Conservation (phyloP, 2,113 vertebrate genomes). For the Psophia crepitans region DNA sequence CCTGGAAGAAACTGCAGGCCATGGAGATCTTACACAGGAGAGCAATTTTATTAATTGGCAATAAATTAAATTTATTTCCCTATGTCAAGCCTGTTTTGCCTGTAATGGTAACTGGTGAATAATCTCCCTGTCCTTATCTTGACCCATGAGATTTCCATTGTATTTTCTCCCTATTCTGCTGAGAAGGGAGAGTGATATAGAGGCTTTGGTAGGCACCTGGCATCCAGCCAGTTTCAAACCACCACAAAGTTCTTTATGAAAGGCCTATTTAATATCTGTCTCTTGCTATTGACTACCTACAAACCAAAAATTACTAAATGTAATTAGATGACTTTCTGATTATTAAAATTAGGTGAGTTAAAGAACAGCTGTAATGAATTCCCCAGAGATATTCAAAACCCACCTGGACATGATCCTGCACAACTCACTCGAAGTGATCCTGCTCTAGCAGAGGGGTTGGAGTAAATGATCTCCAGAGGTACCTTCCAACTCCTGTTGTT, state of each 20-base stretch:
- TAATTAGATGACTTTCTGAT: background rate
- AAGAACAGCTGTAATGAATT: background rate
- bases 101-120: background rate
- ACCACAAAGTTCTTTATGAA: background rate
- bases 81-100: background rate
- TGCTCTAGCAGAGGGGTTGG: too few species aligned
- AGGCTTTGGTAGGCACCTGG: background rate
- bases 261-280: background rate
- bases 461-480: too few species aligned
- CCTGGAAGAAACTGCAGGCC: background rate
- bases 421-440: too few species aligned
- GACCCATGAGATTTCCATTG: background rate
- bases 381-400: background rate
- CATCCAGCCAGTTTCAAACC: background rate
- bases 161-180: background rate
- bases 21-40: accelerated
- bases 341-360: background rate
- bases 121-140: background rate
- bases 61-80: background rate
- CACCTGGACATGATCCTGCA: too few species aligned
- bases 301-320: background rate
- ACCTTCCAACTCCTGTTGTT: too few species aligned
- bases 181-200: background rate
- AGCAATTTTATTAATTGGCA: background rate
- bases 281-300: background rate